Base-by-base conservation (phyloP, 2,113 vertebrate genomes). In the Hippocampus barbouri region DNA sequence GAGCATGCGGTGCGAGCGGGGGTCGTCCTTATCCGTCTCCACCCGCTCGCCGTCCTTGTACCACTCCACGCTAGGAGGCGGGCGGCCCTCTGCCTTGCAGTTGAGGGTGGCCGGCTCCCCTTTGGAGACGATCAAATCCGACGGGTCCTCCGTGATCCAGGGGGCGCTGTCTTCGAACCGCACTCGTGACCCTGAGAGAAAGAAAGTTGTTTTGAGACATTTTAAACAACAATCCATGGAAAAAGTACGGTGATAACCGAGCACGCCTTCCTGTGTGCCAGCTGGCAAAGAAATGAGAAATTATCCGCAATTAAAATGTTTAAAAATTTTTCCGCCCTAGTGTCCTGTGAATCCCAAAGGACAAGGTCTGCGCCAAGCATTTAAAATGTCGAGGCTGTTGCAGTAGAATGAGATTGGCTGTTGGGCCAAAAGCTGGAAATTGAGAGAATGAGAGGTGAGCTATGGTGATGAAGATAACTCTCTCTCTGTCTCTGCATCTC, bases 1-100 rank as follows among this genome's bases (percentile, higher is more conserved):
- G 68, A 99, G 93, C 97, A 98, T 98, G 69, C 97, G 95, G 76
- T 99, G 97, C 0, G 97, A 95, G 10, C 96, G 96, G 0, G 96
- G 94, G 72, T 99, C 97, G 68, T 98, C 97, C 79, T 92, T 95
- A 89, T 98, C 96, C 0, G 96, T 98, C 57, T 98, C 96, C 77
- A 98, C 97, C 15, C 95, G 87, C 71, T 98, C 96, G 0, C 96
- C 97, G 0, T 93, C 96, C 79, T 98, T 99, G 81, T 97, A 99
- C 97, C 97, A 99, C 83, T 99, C 96, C 27, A 93, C 80, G 0
- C 11, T 73, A 12, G 92, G 92, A 5, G 60, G 3, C 40, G 92
- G 92, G 8, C 89, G 73, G 7, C 92, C 92, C 77, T 92, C 91
- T 1, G 91, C 91, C 78, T 91, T 92, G 82, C 92, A 93, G 88